A percentile compares a stretch with the other conserved stretches of the same genome.
Evolutionary conservation across 2,888 invertebrate species (phyloP).

Genomic region (Agonopterix arenella): DNA sequence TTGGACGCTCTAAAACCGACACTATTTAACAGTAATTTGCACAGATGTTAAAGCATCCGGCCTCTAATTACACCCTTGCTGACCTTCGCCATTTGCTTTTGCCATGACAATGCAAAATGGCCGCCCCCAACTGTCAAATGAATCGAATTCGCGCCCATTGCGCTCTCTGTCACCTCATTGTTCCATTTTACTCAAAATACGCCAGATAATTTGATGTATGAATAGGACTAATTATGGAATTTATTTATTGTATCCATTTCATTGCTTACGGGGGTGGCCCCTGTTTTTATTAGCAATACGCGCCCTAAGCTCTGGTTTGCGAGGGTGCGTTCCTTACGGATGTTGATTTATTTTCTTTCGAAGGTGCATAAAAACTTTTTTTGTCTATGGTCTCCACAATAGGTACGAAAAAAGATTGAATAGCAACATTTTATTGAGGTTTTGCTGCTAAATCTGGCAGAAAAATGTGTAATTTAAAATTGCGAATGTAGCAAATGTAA

Average conservation of each 20-base stretch:
- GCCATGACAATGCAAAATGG: conserved; percentile 49
- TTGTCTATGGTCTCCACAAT: conserved; percentile 10
- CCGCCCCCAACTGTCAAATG: conserved; percentile 55
- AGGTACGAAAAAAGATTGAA: conserved; percentile 13
- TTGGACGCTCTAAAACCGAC: background rate
- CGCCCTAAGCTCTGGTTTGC: conserved; percentile 42
- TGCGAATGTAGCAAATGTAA: too few species aligned
- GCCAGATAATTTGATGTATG: conserved; percentile 62
- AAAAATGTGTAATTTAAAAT: conserved; percentile 24
- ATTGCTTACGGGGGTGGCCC: conserved; percentile 38
- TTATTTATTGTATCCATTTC: conserved; percentile 72
- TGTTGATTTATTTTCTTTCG: conserved; percentile 41
- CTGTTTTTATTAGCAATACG: conserved; percentile 52
- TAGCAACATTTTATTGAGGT: conserved; percentile 4
- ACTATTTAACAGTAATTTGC: conserved; percentile 3
- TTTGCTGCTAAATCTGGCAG: conserved; percentile 34
- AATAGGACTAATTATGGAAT: conserved; percentile 67
- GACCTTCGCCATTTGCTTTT: conserved; percentile 33
- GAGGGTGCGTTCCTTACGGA: conserved; percentile 33
- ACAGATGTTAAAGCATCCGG: conserved; percentile 20
- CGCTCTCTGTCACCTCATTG: conserved; percentile 26
- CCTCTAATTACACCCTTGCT: conserved; percentile 9
- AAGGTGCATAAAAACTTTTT: conserved; percentile 14
- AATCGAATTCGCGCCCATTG: conserved; percentile 42
- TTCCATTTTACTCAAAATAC: conserved; percentile 36